A percentile compares a stretch with the other conserved stretches of the same genome.
Conservation (phyloP, 2,888 invertebrate species). For the Elmis aenea region DNA sequence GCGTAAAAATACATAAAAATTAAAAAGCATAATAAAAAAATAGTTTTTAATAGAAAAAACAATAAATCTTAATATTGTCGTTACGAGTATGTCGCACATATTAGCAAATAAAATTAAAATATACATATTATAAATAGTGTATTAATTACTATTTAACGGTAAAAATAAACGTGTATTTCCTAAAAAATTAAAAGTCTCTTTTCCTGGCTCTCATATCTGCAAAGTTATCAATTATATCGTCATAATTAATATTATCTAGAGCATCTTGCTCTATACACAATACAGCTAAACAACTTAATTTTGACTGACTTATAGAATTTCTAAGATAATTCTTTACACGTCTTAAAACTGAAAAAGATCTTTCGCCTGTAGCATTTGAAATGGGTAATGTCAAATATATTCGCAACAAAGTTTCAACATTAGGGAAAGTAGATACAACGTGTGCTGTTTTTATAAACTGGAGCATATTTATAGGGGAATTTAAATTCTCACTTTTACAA, state of each 20-base stretch:
- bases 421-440: background rate
- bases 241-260: conserved; percentile 2
- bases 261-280: conserved; percentile 1
- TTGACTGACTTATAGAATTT: conserved; percentile 2
- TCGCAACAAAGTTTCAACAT: conserved; percentile 5
- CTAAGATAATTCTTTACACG: conserved; percentile 7
- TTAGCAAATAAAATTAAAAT: conserved; percentile 1
- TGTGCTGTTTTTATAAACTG: background rate
- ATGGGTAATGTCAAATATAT: conserved; percentile 6
- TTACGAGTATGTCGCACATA: background rate
- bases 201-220: background rate
- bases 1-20: too few species aligned
- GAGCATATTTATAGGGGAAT: background rate
- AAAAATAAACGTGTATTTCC: too few species aligned
- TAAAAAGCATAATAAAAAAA: too few species aligned
- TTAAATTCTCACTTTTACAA: background rate
- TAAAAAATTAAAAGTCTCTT: background rate
- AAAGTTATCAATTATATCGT: conserved; percentile 1
- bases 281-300: conserved; percentile 2
- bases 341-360: conserved; percentile 5
- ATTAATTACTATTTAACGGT: background rate
- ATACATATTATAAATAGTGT: conserved; percentile 1
- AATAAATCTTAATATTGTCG: background rate
- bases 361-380: conserved; percentile 4
- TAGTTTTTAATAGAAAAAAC: too few species aligned